Evolutionary conservation across 1,140 invertebrate genomes (phyloP), one percentile per base, ranked within the genome.

Genomic region (Leptonema lineaticorne): DNA sequence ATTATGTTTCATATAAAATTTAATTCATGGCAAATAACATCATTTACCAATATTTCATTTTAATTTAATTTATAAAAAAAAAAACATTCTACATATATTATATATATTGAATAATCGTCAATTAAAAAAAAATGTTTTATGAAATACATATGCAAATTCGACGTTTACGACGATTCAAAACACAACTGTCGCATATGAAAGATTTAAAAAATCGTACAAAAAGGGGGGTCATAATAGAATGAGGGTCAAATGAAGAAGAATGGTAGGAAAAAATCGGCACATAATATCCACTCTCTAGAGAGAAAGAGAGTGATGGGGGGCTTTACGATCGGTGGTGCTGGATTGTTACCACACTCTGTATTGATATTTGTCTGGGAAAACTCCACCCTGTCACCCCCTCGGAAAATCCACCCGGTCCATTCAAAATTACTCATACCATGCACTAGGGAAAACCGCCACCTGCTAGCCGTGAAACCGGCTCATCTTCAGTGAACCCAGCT

Each of bases 331-430:
- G 28, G 57, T 30, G 57, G 57, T 33, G 16, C 24, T 4, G 8
- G 29, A 3, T 33, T 27, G 59, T 22, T 45, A 22, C 59, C 29
- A 33, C 37, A 22, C 59, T 45, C 59, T 20, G 59, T 62, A 62
- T 62, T 62, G 59, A 62, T 62, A 62, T 62, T 62, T 62, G 59
- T 62, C 59, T 62, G 59, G 29, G 33, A 62, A 62, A 37, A 22
- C 26, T 24, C 37, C 59, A 8, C 28, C 24, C 4, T 27, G 16
- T 6, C 16, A 2, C 11, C 1, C 59, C 59, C 30, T 22, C 18
- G 4, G 24, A 16, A 28, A 8, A 28, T 7, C 53, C 57, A 59
- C 57, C 59, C 37, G 24, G 5, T 62, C 59, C 59, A 62, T 59
- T 41, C 57, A 41, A 33, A 16, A 59, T 8, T 16, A 57, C 46